Evolutionary conservation across 2,113 vertebrate species (phyloP), one percentile per base, ranked within the genome.

Genomic region (Cyanoderma ruficeps): DNA sequence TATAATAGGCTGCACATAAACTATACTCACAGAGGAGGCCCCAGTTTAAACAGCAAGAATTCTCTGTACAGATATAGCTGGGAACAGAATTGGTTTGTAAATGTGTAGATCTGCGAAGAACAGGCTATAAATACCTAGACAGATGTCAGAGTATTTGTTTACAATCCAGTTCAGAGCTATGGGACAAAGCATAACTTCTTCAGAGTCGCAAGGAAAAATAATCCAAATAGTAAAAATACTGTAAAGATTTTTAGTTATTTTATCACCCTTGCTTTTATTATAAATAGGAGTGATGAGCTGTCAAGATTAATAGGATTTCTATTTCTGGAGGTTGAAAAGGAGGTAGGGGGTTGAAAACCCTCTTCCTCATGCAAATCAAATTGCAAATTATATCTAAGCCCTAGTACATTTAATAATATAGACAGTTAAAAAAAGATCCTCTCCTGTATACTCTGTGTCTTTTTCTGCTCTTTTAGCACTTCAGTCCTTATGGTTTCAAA

Each of bases 371-470:
- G 74, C 64, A 92, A 96, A 95, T 87, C 49, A 50, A 55, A 55
- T 27, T 41, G 46, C 63, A 85, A 87, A 71, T 96, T 77, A 80
- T 57, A 77, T 80, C 70, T 83, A 85, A 93, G 20, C 21, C 17
- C 24, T 42, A 30, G 50, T 90, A 88, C 37, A 70, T 90, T 89
- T 96, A 87, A 65, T 83, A 89, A 82, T 37, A 93, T 7, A 82
- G 55, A 75, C 13, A 52, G 78, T 59, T 93, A 65, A 90, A 94
- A 95, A 96, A 94, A 83, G 60, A 82, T 57, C 41, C 21, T 93
- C 63, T 93, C 53, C 57, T 76, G 37, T 76, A 82, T 76, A 72
- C 17, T 65, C 22, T 24, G 13, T 55, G 59, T 88, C 64, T 77
- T 93, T 39, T 68, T 93, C 75, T 91, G 39, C 59, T 87, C 70